phyloP scores from a whole-genome alignment of 2,113 vertebrate species.

The Takifugu flavidus region DNA sequence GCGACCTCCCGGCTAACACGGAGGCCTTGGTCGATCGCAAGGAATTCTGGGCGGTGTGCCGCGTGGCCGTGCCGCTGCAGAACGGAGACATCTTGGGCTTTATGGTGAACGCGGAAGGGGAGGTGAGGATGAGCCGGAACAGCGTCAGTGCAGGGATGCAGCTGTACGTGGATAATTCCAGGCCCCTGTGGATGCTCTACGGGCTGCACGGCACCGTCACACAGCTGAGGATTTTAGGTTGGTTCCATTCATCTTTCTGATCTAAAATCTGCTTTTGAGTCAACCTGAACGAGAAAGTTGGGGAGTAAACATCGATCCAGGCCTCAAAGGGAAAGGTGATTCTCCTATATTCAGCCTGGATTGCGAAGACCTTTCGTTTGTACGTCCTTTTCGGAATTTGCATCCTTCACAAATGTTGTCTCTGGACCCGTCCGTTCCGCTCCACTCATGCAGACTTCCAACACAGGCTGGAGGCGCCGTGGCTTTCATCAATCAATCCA shows the following conservation, averaged over 20 bases:
- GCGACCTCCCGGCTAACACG: constrained; percentile 83
- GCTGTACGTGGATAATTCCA: constrained; percentile 88
- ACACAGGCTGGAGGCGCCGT: neutral
- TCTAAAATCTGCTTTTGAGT: neutral
- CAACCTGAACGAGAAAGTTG: neutral
- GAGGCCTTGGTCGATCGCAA: constrained; percentile 87
- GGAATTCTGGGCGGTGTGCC: constrained; percentile 91
- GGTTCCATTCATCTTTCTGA: constrained; percentile 17
- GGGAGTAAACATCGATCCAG: too few species aligned
- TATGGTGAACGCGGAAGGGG: constrained; percentile 82
- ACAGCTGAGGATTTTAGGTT: constrained; percentile 91
- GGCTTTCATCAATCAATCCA: neutral
- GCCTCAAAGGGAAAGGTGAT: neutral
- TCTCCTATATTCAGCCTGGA: neutral
- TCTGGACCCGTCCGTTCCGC: too few species aligned
- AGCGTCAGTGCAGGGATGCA: constrained; percentile 82
- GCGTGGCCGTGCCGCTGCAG: constrained; percentile 79
- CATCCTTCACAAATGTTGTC: too few species aligned
- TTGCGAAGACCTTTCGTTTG: too few species aligned
- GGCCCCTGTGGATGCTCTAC: constrained; percentile 96
- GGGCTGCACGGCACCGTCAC: constrained; percentile 83
- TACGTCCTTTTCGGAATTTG: too few species aligned
- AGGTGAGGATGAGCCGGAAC: constrained; percentile 88
- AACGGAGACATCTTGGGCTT: constrained; percentile 89
- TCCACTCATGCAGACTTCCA: too few species aligned